These are phyloP conservation scores for Labeo rohita DNA, from an alignment of 2,113 vertebrate species.

Conservation along the genomic window DNA sequence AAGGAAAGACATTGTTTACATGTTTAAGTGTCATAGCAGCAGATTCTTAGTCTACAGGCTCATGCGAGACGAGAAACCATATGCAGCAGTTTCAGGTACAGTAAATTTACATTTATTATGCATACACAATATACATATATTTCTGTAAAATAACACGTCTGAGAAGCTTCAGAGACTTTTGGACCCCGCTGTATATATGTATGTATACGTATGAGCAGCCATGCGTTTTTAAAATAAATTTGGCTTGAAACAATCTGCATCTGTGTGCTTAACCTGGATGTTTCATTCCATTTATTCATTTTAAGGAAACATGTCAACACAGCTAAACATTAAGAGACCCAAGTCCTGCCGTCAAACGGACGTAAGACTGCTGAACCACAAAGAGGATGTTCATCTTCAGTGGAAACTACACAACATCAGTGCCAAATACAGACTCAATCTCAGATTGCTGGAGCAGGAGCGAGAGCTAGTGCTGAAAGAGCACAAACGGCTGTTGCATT, in stretches of 20 bases:
- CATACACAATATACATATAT: neutral
- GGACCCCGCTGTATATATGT: neutral
- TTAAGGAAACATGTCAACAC: conserved; percentile 48
- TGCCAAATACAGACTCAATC: conserved; percentile 61
- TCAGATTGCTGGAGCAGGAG: conserved; percentile 67
- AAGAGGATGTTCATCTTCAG: conserved; percentile 68
- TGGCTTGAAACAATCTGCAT: neutral
- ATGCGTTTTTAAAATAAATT: neutral
- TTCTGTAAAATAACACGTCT: neutral
- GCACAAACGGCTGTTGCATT: conserved; percentile 62
- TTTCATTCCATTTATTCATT: neutral
- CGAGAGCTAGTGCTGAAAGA: conserved; percentile 60
- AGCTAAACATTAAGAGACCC: conserved; percentile 40
- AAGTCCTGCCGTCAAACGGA: conserved; percentile 53
- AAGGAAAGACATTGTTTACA: conserved; percentile 43
- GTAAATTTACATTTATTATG: conserved; percentile 4
- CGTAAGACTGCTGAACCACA: conserved; percentile 68
- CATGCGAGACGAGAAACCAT: neutral
- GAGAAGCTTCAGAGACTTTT: neutral
- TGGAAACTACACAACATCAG: conserved; percentile 68
- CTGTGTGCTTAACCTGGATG: neutral
- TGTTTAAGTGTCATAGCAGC: conserved; percentile 51
- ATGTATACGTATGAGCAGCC: neutral
- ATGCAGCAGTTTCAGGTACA: conserved; percentile 8
- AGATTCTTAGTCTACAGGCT: neutral